phyloP scores from a whole-genome alignment of 2,888 invertebrate genomes.

The Coenonympha glycerion region DNA sequence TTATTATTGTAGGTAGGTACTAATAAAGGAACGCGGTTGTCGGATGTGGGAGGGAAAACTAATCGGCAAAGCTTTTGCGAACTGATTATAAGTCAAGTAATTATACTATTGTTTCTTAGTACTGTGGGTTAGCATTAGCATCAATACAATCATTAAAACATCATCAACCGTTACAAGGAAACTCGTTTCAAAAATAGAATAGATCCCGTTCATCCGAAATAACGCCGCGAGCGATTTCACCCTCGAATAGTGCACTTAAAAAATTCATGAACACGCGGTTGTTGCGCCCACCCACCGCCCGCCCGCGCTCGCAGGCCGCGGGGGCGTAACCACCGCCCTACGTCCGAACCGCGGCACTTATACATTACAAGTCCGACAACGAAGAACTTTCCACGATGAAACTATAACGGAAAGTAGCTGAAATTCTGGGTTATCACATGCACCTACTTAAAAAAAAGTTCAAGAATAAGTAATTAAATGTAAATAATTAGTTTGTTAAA shows the following conservation, averaged over 20 bases:
- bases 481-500: too few relatives aligned
- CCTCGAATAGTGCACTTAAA: conserved; percentile 35
- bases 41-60: too few relatives aligned
- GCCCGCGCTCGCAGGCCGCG: conserved; percentile 56
- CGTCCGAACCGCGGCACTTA: conserved; percentile 44
- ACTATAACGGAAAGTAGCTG: background rate
- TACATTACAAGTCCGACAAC: conserved; percentile 51
- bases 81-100: too few relatives aligned
- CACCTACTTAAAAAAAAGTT: too few relatives aligned
- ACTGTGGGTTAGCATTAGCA: background rate
- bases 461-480: too few relatives aligned
- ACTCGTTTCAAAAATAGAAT: background rate
- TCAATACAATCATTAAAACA: background rate
- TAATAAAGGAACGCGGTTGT: too few relatives aligned
- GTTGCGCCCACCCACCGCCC: conserved; percentile 69
- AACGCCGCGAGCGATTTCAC: conserved; percentile 21
- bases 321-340: conserved; percentile 75
- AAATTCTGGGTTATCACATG: background rate
- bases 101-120: background rate
- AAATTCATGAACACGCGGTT: conserved; percentile 55
- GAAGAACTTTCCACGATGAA: background rate
- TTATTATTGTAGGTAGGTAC: too few relatives aligned
- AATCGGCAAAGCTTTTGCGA: too few relatives aligned
- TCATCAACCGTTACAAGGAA: background rate
- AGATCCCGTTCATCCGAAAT: background rate